Evolutionary conservation across 2,888 invertebrate species (phyloP), one percentile per base, ranked within the genome.

Genomic region (Orthonevra nobilis): DNA sequence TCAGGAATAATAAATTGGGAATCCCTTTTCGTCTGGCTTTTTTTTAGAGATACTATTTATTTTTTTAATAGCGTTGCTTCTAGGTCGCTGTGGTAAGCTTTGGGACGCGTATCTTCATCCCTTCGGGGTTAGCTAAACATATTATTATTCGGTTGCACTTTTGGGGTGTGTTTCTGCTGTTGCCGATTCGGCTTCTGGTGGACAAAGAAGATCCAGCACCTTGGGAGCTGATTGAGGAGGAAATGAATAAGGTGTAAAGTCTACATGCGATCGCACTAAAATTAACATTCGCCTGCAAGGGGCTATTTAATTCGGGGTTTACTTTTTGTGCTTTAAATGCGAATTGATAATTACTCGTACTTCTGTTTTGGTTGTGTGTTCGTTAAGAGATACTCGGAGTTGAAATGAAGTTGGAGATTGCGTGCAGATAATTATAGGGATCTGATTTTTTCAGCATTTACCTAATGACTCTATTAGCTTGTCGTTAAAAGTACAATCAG

Each of bases 91-190:
- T 32, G 40, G 14, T 48, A 38, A 1, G 38, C 30, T 5, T 38
- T 10, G 9, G 12, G 42, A 56, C 23, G 23, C 30, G 63, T 30
- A 40, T 50, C 66, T 72, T 54, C 79, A 79, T 54, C 79, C 79
- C 79, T 79, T 79, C n/a, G 48, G 73, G 79, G 73, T 66, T 73
- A 50, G 40, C 54, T 58, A 54, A 73, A 61, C 85, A 84, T 87
- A 85, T 87, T 85, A 87, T 87, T 87, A 87, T 86, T 84, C 87
- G 86, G 87, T 87, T 87, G 88, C 87, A 87, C 83, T 86, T 87
- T 86, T 82, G 83, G 86, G 86, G 84, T 85, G 84, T 83, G 82
- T 56, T 82, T 9, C 15, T 44, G 26, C 50, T 40, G 56, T 32
- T 56, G 23, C 9, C 9, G 15, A 10, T 30, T 48, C 46, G 54